A percentile compares a stretch with the other conserved stretches of the same genome.
phyloP scores from a whole-genome alignment of 2,113 vertebrate species.

The Aspidoscelis tigris region DNA sequence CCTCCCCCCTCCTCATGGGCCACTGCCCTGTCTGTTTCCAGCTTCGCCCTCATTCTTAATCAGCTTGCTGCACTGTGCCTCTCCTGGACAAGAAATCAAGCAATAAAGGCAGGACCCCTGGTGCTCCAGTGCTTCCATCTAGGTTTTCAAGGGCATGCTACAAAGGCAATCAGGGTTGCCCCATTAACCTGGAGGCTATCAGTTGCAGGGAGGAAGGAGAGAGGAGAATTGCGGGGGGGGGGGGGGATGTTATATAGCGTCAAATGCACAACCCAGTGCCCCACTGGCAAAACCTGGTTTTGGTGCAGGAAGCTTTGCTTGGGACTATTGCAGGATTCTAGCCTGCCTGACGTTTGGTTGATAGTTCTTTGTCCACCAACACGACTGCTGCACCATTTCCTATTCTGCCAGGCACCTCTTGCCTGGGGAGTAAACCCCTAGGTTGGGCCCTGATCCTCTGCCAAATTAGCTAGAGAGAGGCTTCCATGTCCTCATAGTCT shows the following conservation, averaged over 20 bases:
- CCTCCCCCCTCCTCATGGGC: neutral
- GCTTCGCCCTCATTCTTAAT: neutral
- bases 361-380: no score
- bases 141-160: constrained; percentile 25
- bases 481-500: no score
- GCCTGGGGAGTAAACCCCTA: no score
- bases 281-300: neutral
- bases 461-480: no score
- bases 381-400: neutral
- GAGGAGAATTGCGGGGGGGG: neutral
- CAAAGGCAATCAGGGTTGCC: constrained; percentile 26
- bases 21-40: no score
- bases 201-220: neutral
- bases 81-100: neutral
- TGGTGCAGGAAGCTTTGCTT: neutral
- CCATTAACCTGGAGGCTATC: constrained; percentile 18
- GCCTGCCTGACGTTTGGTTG: no score
- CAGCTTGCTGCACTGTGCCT: neutral
- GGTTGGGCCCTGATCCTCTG: no score
- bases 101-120: neutral
- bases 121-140: neutral
- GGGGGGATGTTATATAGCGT: no score
- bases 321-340: neutral
- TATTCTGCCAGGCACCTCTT: neutral
- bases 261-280: no score